Conservation (phyloP, 2,888 invertebrate species). For the Lycocerus yunnanus region DNA sequence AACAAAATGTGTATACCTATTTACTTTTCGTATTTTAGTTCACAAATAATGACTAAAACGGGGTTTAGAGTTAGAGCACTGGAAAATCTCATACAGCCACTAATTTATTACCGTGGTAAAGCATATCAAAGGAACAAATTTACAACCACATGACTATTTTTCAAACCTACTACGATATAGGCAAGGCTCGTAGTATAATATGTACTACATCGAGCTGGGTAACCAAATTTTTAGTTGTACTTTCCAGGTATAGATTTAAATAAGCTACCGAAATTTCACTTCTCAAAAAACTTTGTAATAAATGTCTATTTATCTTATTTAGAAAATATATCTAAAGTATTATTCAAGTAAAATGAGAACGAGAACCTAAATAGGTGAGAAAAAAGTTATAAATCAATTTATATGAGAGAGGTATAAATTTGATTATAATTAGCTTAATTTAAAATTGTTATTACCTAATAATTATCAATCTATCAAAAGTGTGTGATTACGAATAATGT, state of each 20-base stretch:
- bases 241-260: too few relatives aligned
- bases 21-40: not conserved
- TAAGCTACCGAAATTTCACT: too few relatives aligned
- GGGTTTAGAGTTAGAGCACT: not conserved
- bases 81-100: not conserved
- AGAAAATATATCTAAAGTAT: too few relatives aligned
- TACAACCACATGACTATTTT: not conserved
- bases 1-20: not conserved
- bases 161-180: not conserved
- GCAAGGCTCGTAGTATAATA: too few relatives aligned
- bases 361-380: not conserved
- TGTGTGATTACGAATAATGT: not conserved
- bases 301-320: too few relatives aligned
- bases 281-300: too few relatives aligned
- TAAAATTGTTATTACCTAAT: too few relatives aligned
- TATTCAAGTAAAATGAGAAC: not conserved
- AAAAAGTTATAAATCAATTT: not conserved
- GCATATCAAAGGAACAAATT: not conserved
- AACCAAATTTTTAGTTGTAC: too few relatives aligned
- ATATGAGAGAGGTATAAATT: not conserved
- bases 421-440: not conserved
- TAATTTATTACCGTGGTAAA: not conserved
- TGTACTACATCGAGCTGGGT: too few relatives aligned
- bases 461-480: too few relatives aligned
- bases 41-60: not conserved